A percentile compares a stretch with the other conserved stretches of the same genome.
Conservation (phyloP, 2,888 invertebrate genomes). For the Drosophila melanosoma region DNA sequence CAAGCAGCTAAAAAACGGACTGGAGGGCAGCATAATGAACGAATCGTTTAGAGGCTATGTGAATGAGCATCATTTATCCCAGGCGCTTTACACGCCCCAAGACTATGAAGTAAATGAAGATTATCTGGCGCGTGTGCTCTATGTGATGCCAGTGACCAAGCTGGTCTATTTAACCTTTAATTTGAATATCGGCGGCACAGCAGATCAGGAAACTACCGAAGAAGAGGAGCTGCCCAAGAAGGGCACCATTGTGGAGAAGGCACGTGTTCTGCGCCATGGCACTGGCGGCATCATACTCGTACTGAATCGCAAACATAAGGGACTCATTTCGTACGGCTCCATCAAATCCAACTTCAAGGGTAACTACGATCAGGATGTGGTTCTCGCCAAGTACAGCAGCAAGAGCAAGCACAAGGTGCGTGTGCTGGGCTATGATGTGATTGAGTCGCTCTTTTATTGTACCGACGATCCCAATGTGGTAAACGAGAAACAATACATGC, state of each 20-base stretch:
- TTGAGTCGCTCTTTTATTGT: slow-evolving; percentile 89
- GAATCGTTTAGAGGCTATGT: slow-evolving; percentile 84
- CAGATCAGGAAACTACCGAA: background rate
- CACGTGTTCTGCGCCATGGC: slow-evolving; percentile 86
- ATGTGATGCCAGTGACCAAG: slow-evolving; percentile 89
- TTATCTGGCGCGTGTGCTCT: slow-evolving; percentile 88
- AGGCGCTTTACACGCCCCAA: slow-evolving; percentile 82
- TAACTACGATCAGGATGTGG: slow-evolving; percentile 84
- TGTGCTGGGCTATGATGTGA: slow-evolving; percentile 88
- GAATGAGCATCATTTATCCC: slow-evolving; percentile 83
- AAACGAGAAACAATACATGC: slow-evolving; percentile 86
- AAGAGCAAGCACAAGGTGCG: slow-evolving; percentile 86
- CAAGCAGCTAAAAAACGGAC: slow-evolving; percentile 85
- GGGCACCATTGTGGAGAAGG: slow-evolving; percentile 87
- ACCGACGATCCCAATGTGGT: slow-evolving; percentile 87
- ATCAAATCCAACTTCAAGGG: slow-evolving; percentile 80
- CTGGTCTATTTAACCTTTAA: slow-evolving; percentile 88
- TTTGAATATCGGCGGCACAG: slow-evolving; percentile 52
- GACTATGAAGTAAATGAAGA: slow-evolving; percentile 85
- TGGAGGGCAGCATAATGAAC: slow-evolving; percentile 85
- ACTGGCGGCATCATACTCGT: slow-evolving; percentile 84
- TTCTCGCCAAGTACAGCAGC: slow-evolving; percentile 82
- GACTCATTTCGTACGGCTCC: slow-evolving; percentile 81
- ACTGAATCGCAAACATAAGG: slow-evolving; percentile 79
- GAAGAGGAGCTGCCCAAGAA: slow-evolving; percentile 78